Base-by-base conservation (phyloP, 2,797 vertebrate genomes). In the Poecilia picta region DNA sequence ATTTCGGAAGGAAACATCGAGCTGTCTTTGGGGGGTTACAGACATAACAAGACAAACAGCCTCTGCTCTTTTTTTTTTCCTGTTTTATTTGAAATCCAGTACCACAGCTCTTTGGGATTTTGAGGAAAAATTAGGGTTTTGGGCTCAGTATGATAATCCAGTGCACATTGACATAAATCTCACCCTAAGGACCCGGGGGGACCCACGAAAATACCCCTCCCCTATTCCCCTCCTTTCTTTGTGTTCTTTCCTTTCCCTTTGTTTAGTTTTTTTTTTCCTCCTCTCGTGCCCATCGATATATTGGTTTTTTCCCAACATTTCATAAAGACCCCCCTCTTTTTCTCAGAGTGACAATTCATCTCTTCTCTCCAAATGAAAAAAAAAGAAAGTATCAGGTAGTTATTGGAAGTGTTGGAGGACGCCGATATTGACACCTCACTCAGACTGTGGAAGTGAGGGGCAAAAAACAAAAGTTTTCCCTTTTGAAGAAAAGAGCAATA, bases 131-230 rank as follows among this genome's bases (percentile, higher is more conserved):
- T 82, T 85, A 89, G 85, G 81, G 85, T 86, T 82, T 85, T 39
- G n/a, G 85, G 83, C 80, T 83, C 83, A 92, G 91, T 94, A 94
- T 81, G 88, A 94, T 95, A 95, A 94, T 95, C 94, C 94, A 79
- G 46, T 72, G 62, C 77, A 83, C 84, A 92, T 91, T 76, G 93
- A 92, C 88, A 88, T 91, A 93, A 94, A 95, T 95, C 92, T 90
- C 85, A 90, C 89, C 89, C 89, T 90, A 85, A 28, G 93, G 88
- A 85, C 87, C 85, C 86, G 73, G 7, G 16, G 81, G 85, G 87
- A 87, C 83, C 77, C 85, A 81, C 86, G 85, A 83, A 90, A 90
- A 93, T 86, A 80, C 82, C 86, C 76, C 85, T 88, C 86, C 90
- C 79, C 83, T 83, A 64, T 72, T 73, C 68, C 72, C 76, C 68